These are phyloP conservation scores for Chymomyza amoena DNA, from an alignment of 2,888 invertebrate species.

Conservation along the genomic window DNA sequence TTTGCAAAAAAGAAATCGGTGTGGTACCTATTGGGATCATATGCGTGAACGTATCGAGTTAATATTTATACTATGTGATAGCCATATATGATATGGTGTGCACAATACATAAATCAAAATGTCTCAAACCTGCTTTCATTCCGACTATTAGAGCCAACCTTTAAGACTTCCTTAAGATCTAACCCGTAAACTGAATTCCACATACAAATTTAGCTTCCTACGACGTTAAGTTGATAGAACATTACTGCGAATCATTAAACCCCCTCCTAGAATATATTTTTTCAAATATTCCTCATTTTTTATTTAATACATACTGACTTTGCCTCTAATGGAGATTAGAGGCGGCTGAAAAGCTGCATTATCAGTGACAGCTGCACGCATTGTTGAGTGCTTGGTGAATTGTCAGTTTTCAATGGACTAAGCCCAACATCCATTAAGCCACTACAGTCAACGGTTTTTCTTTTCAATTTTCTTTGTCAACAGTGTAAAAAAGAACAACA, in stretches of 20 bases:
- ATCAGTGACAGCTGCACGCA: neutral
- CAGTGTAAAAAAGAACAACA: neutral
- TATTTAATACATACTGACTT: slow-evolving; percentile 39
- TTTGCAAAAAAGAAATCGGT: too few species aligned
- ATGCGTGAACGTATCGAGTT: too few species aligned
- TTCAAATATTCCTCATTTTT: slow-evolving; percentile 10
- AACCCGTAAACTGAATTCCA: too few species aligned
- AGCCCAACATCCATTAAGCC: slow-evolving; percentile 35
- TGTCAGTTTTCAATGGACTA: slow-evolving; percentile 40
- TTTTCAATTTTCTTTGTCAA: neutral
- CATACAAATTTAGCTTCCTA: neutral
- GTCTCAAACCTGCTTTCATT: too few species aligned
- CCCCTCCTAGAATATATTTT: slow-evolving; percentile 22
- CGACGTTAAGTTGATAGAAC: too few species aligned
- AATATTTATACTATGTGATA: too few species aligned
- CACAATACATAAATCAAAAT: too few species aligned
- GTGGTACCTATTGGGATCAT: too few species aligned
- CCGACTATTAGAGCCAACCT: too few species aligned
- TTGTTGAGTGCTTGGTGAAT: neutral
- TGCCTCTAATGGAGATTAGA: slow-evolving; percentile 41
- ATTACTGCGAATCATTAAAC: neutral
- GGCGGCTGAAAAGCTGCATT: slow-evolving; percentile 33
- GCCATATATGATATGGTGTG: too few species aligned
- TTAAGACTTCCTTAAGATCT: too few species aligned
- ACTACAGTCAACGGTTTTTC: slow-evolving; percentile 9